phyloP scores from a whole-genome alignment of 1,140 invertebrate species.

The Formica exsecta region DNA sequence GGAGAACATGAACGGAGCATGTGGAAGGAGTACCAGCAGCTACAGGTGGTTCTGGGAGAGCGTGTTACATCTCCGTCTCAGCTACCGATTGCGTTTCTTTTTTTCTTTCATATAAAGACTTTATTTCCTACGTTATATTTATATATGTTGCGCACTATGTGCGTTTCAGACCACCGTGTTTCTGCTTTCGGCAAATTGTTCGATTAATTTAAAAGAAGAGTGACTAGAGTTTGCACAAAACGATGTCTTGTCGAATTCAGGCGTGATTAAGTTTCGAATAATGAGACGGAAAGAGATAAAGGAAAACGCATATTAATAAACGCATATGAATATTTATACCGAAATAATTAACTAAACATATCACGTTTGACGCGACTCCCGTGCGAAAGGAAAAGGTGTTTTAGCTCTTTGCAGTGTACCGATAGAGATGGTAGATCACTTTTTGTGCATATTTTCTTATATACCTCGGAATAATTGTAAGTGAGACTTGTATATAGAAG shows the following conservation, averaged over 20 bases:
- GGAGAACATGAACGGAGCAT: constrained; percentile 44
- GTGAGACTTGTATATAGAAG: constrained; percentile 36
- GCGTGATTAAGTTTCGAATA: background rate
- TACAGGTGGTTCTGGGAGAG: constrained; percentile 73
- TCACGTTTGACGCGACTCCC: background rate
- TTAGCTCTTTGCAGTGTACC: constrained; percentile 14
- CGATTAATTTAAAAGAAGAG: background rate
- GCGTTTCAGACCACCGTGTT: background rate
- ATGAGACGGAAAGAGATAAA: background rate
- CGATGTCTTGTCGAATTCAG: too few relatives aligned
- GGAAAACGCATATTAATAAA: background rate
- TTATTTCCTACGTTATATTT: constrained; percentile 6
- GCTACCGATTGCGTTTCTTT: constrained; percentile 43
- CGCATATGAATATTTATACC: constrained; percentile 24
- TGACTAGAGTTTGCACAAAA: background rate
- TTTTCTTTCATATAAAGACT: constrained; percentile 30
- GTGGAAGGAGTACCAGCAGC: constrained; percentile 61
- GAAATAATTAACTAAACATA: constrained; percentile 25
- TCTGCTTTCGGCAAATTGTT: background rate
- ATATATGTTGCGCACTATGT: background rate
- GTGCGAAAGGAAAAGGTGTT: background rate
- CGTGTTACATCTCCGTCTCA: constrained; percentile 54
- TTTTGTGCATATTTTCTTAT: constrained; percentile 16
- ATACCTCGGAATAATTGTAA: constrained; percentile 63
- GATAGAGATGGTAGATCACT: constrained; percentile 20